These are phyloP conservation scores for Polylopha cassiicola DNA, from an alignment of 2,888 invertebrate genomes.

Conservation along the genomic window DNA sequence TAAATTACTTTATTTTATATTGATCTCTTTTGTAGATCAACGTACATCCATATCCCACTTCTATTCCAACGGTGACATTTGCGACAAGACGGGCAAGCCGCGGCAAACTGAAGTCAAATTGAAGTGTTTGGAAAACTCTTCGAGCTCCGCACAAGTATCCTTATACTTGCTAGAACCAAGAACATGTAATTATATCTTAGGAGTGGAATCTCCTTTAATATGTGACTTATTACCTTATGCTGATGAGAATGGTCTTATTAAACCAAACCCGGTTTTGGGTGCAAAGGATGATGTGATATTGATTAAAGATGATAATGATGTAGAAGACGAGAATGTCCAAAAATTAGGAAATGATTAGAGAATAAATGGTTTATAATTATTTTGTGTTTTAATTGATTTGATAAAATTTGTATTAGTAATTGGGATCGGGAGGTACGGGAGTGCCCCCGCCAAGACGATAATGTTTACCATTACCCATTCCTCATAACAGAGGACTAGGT, in stretches of 20 bases:
- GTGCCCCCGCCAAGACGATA: too few species aligned
- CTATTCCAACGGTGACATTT: constrained; percentile 90
- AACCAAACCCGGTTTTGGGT: constrained; percentile 34
- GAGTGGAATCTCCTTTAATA: constrained; percentile 94
- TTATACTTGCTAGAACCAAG: constrained; percentile 93
- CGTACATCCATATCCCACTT: constrained; percentile 89
- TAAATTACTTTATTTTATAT: constrained; percentile 7
- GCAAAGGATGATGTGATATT: constrained; percentile 32
- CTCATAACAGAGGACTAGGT: too few species aligned
- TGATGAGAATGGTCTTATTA: constrained; percentile 85
- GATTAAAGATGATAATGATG: constrained; percentile 34
- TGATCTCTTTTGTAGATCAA: constrained; percentile 47
- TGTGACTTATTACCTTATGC: constrained; percentile 90
- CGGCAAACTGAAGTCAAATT: constrained; percentile 92
- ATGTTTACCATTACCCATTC: too few species aligned
- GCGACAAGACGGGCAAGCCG: constrained; percentile 88
- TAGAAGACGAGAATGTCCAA: constrained; percentile 33
- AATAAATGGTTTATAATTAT: constrained; percentile 16
- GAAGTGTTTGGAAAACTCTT: constrained; percentile 84
- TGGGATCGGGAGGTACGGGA: too few species aligned
- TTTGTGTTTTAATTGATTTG: constrained; percentile 7
- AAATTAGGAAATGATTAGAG: constrained; percentile 51
- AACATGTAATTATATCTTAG: constrained; percentile 95
- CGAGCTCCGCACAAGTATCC: constrained; percentile 88
- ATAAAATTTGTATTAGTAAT: constrained; percentile 26